A percentile compares a stretch with the other conserved stretches of the same genome.
phyloP scores from a whole-genome alignment of 2,888 invertebrate species.

The Campaea margaritaria region DNA sequence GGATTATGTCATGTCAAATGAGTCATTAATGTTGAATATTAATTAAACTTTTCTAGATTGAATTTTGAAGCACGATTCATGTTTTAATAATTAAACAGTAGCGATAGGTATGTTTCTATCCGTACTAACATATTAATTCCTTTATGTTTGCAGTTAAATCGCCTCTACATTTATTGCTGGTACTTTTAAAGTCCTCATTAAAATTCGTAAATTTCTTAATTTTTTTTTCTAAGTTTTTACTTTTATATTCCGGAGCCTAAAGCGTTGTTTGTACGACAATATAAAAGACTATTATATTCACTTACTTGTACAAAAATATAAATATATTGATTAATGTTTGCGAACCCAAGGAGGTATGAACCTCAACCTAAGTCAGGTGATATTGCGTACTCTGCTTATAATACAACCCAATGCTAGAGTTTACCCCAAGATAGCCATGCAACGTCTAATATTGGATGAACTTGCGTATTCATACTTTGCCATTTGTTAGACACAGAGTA shows the following conservation, averaged over 20 bases:
- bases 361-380: too few species aligned
- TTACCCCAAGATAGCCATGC: too few species aligned
- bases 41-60: not conserved
- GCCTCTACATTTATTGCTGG: not conserved
- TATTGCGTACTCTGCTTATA: too few species aligned
- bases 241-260: constrained; percentile 65
- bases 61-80: too few species aligned
- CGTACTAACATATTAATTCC: not conserved
- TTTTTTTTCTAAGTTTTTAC: too few species aligned
- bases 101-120: not conserved
- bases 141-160: not conserved
- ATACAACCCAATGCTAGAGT: too few species aligned
- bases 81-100: too few species aligned
- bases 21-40: constrained; percentile 1
- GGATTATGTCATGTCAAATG: not conserved
- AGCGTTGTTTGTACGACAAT: constrained; percentile 59
- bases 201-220: constrained; percentile 45
- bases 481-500: too few species aligned
- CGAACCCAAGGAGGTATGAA: too few species aligned
- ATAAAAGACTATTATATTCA: constrained; percentile 63
- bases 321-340: too few species aligned
- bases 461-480: too few species aligned
- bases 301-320: constrained; percentile 22
- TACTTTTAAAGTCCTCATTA: not conserved
- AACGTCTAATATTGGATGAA: too few species aligned